Percentiles rank a stretch among this genome's conserved stretches.
phyloP scores from a whole-genome alignment of 2,113 vertebrate genomes.

The Leucosticte australis region DNA sequence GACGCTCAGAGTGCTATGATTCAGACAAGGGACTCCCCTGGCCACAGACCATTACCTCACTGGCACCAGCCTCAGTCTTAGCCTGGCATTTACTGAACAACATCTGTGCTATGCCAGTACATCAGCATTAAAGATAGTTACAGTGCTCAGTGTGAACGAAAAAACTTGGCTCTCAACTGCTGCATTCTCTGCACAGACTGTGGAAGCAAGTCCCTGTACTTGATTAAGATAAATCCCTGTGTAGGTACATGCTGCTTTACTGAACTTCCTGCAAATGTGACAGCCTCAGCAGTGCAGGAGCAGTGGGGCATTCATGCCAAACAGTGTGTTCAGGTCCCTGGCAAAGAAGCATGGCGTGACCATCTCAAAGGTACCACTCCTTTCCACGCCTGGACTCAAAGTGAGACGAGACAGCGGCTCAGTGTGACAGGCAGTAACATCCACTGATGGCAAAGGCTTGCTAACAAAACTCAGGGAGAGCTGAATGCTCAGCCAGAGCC shows the following conservation, averaged over 20 bases:
- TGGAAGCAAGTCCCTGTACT: background rate
- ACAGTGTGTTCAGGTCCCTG: fast-evolving
- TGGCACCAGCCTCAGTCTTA: background rate
- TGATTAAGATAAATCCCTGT: slow-evolving; percentile 18
- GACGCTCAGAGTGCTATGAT: background rate
- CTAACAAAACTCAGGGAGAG: background rate
- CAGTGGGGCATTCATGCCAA: background rate
- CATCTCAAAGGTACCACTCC: fast-evolving
- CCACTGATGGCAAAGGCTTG: background rate
- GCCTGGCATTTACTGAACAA: slow-evolving; percentile 22
- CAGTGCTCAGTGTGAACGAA: background rate
- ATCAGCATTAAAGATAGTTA: background rate
- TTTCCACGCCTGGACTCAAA: background rate
- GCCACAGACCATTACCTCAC: background rate
- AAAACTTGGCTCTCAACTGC: background rate
- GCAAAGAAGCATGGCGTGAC: background rate
- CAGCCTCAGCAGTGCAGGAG: background rate
- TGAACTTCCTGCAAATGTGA: background rate
- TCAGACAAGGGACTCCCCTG: background rate
- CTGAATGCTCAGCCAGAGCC: background rate
- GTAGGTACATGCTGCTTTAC: background rate
- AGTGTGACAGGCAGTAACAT: background rate
- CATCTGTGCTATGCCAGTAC: background rate
- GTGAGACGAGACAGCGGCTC: background rate
- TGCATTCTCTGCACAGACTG: background rate